A percentile compares a stretch with the other conserved stretches of the same genome.
Evolutionary conservation across 2,888 invertebrate species (phyloP).

Genomic region (Liposcelis brunnea): DNA sequence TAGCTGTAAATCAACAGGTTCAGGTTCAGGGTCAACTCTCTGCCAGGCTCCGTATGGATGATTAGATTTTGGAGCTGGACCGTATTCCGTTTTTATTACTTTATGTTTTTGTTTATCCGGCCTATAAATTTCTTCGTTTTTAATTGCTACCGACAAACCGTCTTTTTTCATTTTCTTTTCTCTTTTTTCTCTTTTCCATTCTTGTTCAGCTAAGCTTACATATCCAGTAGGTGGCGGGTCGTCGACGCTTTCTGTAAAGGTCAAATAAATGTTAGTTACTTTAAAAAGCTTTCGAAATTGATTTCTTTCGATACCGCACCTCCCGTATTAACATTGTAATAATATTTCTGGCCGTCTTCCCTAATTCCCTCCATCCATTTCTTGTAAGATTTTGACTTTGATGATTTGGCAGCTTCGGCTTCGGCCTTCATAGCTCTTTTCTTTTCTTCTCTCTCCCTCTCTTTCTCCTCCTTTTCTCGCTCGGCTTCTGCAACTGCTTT

Average conservation of each 20-base stretch:
- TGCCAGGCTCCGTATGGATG: conserved; percentile 35
- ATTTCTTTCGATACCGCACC: conserved; percentile 30
- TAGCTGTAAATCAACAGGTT: conserved; percentile 49
- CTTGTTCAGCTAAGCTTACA: too few species aligned
- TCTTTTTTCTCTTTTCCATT: too few species aligned
- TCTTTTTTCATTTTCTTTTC: too few species aligned
- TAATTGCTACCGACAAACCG: too few species aligned
- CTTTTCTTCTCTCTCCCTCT: conserved; percentile 16
- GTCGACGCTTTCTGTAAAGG: neutral
- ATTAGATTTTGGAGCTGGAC: conserved; percentile 39
- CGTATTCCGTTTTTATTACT: conserved; percentile 17
- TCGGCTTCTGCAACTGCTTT: conserved; percentile 20
- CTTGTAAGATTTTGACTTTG: conserved; percentile 5
- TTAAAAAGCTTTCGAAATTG: too few species aligned
- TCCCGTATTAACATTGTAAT: conserved; percentile 71
- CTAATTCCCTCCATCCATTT: conserved; percentile 63
- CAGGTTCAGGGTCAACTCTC: conserved; percentile 15
- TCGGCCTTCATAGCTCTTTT: conserved; percentile 14
- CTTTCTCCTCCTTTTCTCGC: conserved; percentile 21
- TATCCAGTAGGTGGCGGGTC: too few species aligned
- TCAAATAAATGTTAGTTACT: too few species aligned
- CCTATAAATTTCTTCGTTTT: neutral
- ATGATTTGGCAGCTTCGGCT: conserved; percentile 11
- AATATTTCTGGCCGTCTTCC: conserved; percentile 63
- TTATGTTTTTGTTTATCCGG: conserved; percentile 6